phyloP scores from a whole-genome alignment of 2,797 vertebrate species.

The Poeciliopsis infans region DNA sequence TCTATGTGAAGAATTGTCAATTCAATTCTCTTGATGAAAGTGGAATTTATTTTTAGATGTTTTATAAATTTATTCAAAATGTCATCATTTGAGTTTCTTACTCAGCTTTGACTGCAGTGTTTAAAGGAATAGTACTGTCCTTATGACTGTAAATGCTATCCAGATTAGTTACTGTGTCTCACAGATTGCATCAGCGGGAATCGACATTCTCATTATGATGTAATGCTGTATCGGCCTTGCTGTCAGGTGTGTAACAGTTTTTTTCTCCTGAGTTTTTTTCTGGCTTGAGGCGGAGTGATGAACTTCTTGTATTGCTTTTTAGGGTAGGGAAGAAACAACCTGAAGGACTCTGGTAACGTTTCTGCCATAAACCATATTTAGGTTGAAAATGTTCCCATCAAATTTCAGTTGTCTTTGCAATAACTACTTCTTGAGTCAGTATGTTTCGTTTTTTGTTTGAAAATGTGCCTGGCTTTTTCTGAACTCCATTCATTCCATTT shows the following conservation, averaged over 20 bases:
- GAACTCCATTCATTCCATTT: slow-evolving; percentile 7
- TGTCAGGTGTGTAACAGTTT: neutral
- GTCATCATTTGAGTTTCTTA: slow-evolving; percentile 7
- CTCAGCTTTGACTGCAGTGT: slow-evolving; percentile 14
- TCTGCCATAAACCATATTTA: neutral
- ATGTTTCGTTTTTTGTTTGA: neutral
- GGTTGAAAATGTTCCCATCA: slow-evolving; percentile 1
- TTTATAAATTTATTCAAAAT: neutral
- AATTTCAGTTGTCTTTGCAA: slow-evolving; percentile 14
- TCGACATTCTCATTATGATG: neutral
- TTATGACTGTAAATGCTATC: neutral
- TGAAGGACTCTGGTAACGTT: neutral
- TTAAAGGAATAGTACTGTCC: neutral
- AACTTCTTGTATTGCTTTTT: slow-evolving; percentile 5
- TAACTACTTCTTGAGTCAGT: neutral
- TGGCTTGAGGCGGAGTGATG: neutral
- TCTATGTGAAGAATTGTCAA: slow-evolving; percentile 14
- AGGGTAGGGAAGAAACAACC: neutral
- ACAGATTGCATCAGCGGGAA: slow-evolving; percentile 8
- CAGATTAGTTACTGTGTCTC: neutral
- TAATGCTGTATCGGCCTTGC: neutral
- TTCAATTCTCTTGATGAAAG: neutral
- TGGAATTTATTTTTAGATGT: neutral
- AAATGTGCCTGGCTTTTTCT: slow-evolving; percentile 3
- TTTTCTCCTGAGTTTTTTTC: neutral